These are phyloP conservation scores for Polydesmus complanatus DNA, from an alignment of 2,888 invertebrate genomes.

Conservation along the genomic window DNA sequence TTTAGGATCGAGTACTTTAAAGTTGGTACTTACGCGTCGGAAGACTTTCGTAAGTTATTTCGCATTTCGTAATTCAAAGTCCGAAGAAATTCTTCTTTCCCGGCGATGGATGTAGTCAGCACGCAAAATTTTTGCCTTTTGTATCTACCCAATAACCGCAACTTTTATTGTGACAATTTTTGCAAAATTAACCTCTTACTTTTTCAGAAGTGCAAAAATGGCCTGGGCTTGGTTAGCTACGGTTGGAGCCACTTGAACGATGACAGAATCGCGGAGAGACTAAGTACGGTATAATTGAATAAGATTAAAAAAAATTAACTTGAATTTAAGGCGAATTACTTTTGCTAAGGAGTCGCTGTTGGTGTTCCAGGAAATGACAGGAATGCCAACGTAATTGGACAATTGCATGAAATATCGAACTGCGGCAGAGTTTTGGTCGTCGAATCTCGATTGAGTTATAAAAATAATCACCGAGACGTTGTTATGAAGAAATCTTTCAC, in stretches of 20 bases:
- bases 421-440: not conserved
- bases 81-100: not conserved
- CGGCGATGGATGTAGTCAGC: not conserved
- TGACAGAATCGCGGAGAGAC: not conserved
- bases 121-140: too few relatives aligned
- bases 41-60: too few relatives aligned
- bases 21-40: too few relatives aligned
- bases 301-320: not conserved
- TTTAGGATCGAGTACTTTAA: too few relatives aligned
- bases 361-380: not conserved
- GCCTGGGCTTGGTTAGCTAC: not conserved
- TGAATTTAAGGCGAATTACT: not conserved
- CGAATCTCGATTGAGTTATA: not conserved
- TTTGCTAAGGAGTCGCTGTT: not conserved
- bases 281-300: not conserved
- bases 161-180: too few relatives aligned
- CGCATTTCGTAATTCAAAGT: too few relatives aligned
- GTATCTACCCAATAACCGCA: too few relatives aligned
- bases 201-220: not conserved
- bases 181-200: not conserved
- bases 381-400: not conserved
- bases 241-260: not conserved
- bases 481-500: not conserved
- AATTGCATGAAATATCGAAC: constrained; percentile 1
- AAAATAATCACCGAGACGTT: not conserved